phyloP scores from a whole-genome alignment of 1,140 invertebrate species.

The Diachasma alloeum region DNA sequence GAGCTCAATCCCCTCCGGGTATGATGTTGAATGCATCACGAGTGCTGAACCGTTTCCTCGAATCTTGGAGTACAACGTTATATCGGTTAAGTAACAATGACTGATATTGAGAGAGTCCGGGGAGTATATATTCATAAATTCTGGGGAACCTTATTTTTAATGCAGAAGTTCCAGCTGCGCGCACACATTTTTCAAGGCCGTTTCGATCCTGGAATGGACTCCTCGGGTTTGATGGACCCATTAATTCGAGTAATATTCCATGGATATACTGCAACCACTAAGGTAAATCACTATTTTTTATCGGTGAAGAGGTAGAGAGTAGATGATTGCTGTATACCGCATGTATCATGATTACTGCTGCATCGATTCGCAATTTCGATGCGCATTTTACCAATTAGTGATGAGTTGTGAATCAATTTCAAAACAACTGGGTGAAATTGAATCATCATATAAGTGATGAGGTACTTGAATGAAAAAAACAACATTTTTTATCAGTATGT shows the following conservation, averaged over 20 bases:
- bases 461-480: too few species aligned
- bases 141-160: slow-evolving; percentile 30
- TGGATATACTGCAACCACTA: slow-evolving; percentile 51
- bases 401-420: too few species aligned
- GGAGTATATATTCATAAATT: background rate
- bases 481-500: too few species aligned
- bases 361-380: too few species aligned
- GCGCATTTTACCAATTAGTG: too few species aligned
- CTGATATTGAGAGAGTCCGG: background rate
- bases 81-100: slow-evolving; percentile 39
- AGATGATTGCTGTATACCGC: too few species aligned
- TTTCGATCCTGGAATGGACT: slow-evolving; percentile 66
- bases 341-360: too few species aligned
- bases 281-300: slow-evolving; percentile 39
- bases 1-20: slow-evolving; percentile 54
- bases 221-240: slow-evolving; percentile 65
- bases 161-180: slow-evolving; percentile 64
- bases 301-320: too few species aligned
- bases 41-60: slow-evolving; percentile 47
- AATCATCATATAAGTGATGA: too few species aligned
- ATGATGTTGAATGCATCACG: slow-evolving; percentile 44
- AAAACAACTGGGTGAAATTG: too few species aligned
- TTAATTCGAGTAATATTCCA: slow-evolving; percentile 63
- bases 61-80: slow-evolving; percentile 53
- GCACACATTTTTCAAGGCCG: slow-evolving; percentile 72